Conservation (phyloP, 2,113 vertebrate genomes). For the Nicator chloris region DNA sequence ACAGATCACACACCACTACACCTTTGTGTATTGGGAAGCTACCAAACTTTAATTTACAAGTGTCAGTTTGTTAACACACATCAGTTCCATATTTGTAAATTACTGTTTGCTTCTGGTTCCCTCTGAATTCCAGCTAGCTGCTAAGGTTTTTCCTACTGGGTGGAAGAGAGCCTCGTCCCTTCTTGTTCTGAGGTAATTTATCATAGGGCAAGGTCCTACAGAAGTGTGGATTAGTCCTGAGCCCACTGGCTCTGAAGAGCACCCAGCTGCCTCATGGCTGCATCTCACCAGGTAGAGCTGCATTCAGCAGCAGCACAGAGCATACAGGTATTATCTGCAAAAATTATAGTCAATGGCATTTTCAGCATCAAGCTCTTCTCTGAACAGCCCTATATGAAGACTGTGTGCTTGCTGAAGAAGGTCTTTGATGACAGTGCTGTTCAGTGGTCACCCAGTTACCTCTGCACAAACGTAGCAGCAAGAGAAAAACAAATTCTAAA, state of each 20-base stretch:
- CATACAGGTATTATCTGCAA: neutral
- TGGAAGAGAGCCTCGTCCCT: neutral
- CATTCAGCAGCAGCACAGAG: neutral
- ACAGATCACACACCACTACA: too few species aligned
- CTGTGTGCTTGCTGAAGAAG: neutral
- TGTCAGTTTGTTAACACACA: neutral
- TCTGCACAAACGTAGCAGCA: neutral
- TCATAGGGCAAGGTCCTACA: neutral
- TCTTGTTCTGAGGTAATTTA: neutral
- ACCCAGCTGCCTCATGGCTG: neutral
- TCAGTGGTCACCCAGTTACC: neutral
- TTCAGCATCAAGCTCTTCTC: neutral
- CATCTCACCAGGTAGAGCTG: neutral
- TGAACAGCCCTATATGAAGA: neutral
- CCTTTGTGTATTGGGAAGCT: neutral
- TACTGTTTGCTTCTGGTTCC: neutral
- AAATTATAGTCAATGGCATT: neutral
- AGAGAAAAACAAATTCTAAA: neutral
- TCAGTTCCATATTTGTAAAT: neutral
- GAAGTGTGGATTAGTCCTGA: neutral
- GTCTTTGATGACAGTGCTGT: neutral
- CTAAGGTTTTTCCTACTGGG: neutral
- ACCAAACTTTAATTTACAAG: neutral
- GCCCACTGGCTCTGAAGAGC: neutral
- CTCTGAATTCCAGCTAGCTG: neutral